Conservation (phyloP, 2,113 vertebrate species). For the Acrocephalus kingi region DNA sequence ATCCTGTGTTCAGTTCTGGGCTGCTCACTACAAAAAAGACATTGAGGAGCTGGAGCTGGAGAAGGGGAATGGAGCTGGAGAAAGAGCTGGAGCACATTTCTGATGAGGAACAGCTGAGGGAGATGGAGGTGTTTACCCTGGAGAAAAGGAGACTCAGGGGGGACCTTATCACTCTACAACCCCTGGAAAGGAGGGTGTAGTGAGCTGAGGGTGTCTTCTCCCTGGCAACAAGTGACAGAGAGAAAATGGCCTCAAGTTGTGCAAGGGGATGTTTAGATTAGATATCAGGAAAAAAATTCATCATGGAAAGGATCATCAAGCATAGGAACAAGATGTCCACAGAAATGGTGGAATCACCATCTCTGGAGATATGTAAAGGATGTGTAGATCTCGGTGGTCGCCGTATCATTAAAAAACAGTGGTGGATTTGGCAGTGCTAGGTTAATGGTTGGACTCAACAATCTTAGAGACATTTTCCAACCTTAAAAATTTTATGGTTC, state of each 20-base stretch:
- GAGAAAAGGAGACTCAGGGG: background rate
- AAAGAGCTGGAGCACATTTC: background rate
- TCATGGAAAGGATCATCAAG: background rate
- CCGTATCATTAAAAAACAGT: too few relatives aligned
- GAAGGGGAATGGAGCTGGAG: accelerated
- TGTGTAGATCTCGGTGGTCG: accelerated
- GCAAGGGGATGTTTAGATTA: background rate
- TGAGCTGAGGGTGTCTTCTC: background rate
- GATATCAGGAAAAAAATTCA: background rate
- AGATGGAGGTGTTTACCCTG: accelerated
- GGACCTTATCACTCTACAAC: too few relatives aligned
- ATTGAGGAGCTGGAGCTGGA: accelerated
- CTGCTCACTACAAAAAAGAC: background rate
- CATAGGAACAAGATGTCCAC: background rate
- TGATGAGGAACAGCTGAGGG: accelerated
- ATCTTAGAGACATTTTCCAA: background rate
- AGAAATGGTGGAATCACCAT: background rate
- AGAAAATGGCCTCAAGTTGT: background rate
- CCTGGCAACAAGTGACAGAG: background rate
- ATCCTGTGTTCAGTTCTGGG: accelerated
- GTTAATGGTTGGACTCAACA: background rate
- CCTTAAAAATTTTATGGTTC: background rate
- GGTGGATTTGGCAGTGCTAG: background rate
- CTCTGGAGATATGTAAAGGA: background rate
- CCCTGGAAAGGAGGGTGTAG: background rate